A percentile compares a stretch with the other conserved stretches of the same genome.
Evolutionary conservation across 1,140 invertebrate species (phyloP).

Genomic region (Notospermus geniculatus): DNA sequence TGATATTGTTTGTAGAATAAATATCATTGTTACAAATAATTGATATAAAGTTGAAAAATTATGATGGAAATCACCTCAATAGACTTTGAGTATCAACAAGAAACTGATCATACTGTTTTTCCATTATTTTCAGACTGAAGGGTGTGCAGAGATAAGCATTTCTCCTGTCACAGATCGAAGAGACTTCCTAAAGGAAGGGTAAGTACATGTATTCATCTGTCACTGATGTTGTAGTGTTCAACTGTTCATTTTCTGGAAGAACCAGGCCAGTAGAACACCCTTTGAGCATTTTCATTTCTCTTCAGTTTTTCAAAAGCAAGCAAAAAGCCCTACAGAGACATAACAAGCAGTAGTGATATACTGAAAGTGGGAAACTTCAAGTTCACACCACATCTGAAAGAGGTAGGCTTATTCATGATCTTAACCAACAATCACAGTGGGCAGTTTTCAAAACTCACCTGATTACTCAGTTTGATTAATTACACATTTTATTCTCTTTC

Average conservation of each 20-base stretch:
- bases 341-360: too few relatives aligned
- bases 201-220: constrained; percentile 19
- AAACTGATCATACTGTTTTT: neutral
- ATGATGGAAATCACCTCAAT: neutral
- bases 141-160: too few relatives aligned
- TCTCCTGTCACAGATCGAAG: neutral
- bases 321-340: too few relatives aligned
- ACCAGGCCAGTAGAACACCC: too few relatives aligned
- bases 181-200: constrained; percentile 39
- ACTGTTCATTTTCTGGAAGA: too few relatives aligned
- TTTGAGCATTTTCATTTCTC: too few relatives aligned
- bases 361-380: constrained; percentile 25
- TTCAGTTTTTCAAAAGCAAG: too few relatives aligned
- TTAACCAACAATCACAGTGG: neutral
- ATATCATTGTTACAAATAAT: constrained; percentile 21
- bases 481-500: constrained; percentile 18
- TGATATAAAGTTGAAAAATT: neutral
- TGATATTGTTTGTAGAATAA: neutral
- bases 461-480: neutral
- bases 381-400: constrained; percentile 23
- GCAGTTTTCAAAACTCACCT: neutral
- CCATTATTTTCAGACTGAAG: too few relatives aligned
- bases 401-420: constrained; percentile 14
- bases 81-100: neutral
- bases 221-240: too few relatives aligned